Evolutionary conservation across 2,113 vertebrate genomes (phyloP), one percentile per base, ranked within the genome.

Genomic region (Nanger granti): DNA sequence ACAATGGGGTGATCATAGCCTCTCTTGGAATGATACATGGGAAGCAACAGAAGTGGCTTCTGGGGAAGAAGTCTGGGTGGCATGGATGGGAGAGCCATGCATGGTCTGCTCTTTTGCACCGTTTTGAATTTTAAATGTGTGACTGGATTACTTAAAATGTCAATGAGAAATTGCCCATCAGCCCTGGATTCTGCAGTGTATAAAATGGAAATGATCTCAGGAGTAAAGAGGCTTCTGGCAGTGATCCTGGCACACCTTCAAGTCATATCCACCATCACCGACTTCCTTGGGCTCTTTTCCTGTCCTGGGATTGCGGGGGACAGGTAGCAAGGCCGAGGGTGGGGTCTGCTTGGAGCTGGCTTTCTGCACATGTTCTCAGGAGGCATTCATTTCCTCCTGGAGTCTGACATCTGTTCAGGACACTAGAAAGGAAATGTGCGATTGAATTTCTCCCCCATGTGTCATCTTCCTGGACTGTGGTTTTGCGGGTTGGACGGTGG

Each of bases 101-200:
- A 3, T 0, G 0, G 13, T n/a, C 64, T 26, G 29, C 11, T 66
- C n/a, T 76, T 94, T 24, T 9, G n/a, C 7, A 11, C 60, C 20
- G 0, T 76, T 93, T 62, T 52, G 15, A 89, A 54, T 93, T 93
- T 93, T 73, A 64, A 92, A 89, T 0, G 1, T 84, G 64, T 73
- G 47, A 91, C 44, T 89, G 28, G 12, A 34, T 80, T 52, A 82
- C 28, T 86, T 54, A 87, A 47, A 91, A 52, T 55, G 80, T 44
- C 37, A 89, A 20, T 47, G 52, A 41, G 37, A 73, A 24, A 66
- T 37, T 44, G 6, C 24, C 5, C 0, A 1, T 87, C 20, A 29
- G 31, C 89, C 28, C 89, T 24, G 37, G 85, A 52, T 29, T 54
- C 37, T 17, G 7, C 8, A 41, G 4, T 62, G 22, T 10, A 0